Base-by-base conservation (phyloP, 2,888 invertebrate species). In the Diplazon laetatorius region DNA sequence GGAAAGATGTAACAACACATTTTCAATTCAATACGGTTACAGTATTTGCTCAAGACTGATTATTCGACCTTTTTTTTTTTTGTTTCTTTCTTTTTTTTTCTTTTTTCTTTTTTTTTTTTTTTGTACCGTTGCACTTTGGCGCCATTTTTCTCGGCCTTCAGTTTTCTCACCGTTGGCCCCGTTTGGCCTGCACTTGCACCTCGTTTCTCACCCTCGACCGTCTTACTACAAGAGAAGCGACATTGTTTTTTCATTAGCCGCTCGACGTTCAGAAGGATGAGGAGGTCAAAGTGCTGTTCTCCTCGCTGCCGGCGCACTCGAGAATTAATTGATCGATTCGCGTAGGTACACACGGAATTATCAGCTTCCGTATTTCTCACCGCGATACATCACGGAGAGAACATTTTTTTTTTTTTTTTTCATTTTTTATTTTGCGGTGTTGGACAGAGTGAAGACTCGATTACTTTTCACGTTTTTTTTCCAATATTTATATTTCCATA, bases 31-130 rank as follows among this genome's bases (percentile, higher is more conserved):
- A 50, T 35, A 52, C 35, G 10, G 20, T 4, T 14, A 5, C 37
- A 10, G 50, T 18, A 22, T 65, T 22, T 12, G 39, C 50, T 37
- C 22, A 9, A 22, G 39, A 37, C 20, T 65, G 50, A 52, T 66
- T 50, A 66, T 66, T 66, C 52, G 25, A 52, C 50, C 22, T 18
- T n/a, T n/a, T n/a, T n/a, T n/a, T n/a, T n/a, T n/a, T n/a, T n/a
- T n/a, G n/a, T n/a, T n/a, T n/a, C n/a, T n/a, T n/a, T n/a, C n/a
- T n/a, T n/a, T n/a, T n/a, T n/a, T n/a, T n/a, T n/a, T n/a, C n/a
- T n/a, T n/a, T n/a, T n/a, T n/a, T n/a, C n/a, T n/a, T n/a, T n/a
- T n/a, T n/a, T n/a, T n/a, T 37, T 62, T 63, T 16, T 63, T 37
- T 39, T 66, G 14, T 66, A 22, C 20, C 22, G 5, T 22, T 65